Percentiles rank a stretch among this genome's conserved stretches.
Evolutionary conservation across 2,888 invertebrate genomes (phyloP).

Genomic region (Pelosia muscerda): DNA sequence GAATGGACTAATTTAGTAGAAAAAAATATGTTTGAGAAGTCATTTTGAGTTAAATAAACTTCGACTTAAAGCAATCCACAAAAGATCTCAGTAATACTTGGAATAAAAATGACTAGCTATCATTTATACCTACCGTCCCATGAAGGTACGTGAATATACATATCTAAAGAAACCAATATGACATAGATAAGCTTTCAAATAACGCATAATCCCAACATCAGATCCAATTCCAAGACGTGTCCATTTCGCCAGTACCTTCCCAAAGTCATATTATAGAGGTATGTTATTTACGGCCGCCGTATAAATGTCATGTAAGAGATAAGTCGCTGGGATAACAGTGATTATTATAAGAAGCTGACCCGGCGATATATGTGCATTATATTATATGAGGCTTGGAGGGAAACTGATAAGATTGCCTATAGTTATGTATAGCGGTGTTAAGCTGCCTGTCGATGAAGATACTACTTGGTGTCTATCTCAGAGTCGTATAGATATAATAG

Average conservation of each 20-base stretch:
- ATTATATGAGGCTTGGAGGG: neutral
- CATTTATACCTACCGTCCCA: no score
- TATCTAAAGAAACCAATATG: neutral
- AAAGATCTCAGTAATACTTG: no score
- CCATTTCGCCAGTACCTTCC: slow-evolving; percentile 3
- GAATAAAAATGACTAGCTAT: no score
- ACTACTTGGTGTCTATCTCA: neutral
- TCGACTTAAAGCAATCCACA: no score
- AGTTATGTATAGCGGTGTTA: no score
- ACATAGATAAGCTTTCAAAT: neutral
- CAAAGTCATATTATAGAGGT: neutral
- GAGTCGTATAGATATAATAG: neutral
- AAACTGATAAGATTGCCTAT: neutral
- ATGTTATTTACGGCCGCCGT: neutral
- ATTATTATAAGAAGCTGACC: slow-evolving; percentile 9
- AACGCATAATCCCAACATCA: neutral
- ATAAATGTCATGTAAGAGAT: slow-evolving; percentile 1
- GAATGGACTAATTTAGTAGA: no score
- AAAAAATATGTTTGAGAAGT: no score
- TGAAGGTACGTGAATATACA: no score
- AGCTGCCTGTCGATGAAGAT: neutral
- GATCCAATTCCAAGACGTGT: neutral
- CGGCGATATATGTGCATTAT: neutral
- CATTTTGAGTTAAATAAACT: no score
- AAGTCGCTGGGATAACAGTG: neutral